Evolutionary conservation across 2,113 vertebrate species (phyloP).

Genomic region (Oryzias javanicus): DNA sequence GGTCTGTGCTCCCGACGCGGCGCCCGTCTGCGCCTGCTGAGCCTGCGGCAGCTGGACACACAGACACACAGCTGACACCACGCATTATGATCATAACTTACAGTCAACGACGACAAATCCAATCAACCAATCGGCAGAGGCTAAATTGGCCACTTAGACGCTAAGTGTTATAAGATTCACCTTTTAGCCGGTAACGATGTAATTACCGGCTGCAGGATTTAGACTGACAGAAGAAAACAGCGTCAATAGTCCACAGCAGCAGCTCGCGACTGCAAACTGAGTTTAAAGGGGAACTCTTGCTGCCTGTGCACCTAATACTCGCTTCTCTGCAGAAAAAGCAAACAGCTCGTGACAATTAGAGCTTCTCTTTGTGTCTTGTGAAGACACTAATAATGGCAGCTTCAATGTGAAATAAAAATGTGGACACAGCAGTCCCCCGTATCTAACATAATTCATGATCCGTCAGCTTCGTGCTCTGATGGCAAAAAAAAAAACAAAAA

Average conservation of each 20-base stretch:
- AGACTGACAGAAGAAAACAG: constrained; percentile 42
- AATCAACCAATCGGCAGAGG: constrained; percentile 47
- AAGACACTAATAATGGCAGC: constrained; percentile 44
- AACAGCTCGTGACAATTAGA: constrained; percentile 61
- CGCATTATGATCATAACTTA: constrained; percentile 27
- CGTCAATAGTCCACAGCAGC: constrained; percentile 20
- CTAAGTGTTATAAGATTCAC: constrained; percentile 41
- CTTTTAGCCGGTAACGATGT: constrained; percentile 34
- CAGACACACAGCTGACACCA: constrained; percentile 29
- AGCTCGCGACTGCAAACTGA: constrained; percentile 13
- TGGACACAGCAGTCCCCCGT: constrained; percentile 59
- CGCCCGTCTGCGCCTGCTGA: constrained; percentile 86
- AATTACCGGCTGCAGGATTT: constrained; percentile 39
- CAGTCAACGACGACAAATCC: constrained; percentile 38
- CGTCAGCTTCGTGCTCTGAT: constrained; percentile 53
- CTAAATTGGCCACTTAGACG: constrained; percentile 55
- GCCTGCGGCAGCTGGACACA: constrained; percentile 84
- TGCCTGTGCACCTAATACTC: constrained; percentile 21
- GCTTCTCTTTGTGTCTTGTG: constrained; percentile 17
- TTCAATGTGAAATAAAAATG: constrained; percentile 42
- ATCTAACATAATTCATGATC: constrained; percentile 72
- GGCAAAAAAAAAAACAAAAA: constrained; percentile 38
- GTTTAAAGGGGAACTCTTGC: constrained; percentile 15
- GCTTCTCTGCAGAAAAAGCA: constrained; percentile 25
- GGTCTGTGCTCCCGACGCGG: constrained; percentile 85